phyloP scores from a whole-genome alignment of 2,888 invertebrate genomes.

The Ochropleura leucogaster region DNA sequence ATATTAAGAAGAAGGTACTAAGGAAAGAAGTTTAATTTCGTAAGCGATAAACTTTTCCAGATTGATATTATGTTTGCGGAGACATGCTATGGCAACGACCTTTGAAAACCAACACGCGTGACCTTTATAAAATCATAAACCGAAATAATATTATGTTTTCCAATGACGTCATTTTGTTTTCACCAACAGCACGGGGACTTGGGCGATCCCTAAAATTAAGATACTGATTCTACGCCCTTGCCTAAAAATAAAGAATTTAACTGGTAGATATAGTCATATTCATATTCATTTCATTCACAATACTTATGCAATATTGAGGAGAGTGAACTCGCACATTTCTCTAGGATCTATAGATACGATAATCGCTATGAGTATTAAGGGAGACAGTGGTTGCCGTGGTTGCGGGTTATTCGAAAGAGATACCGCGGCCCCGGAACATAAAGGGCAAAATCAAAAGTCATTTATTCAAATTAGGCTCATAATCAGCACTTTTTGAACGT shows the following conservation, averaged over 20 bases:
- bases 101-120: constrained; percentile 14
- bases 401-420: too few species aligned
- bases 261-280: not conserved
- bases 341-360: not conserved
- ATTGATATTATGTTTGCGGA: constrained; percentile 9
- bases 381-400: too few species aligned
- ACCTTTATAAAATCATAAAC: constrained; percentile 32
- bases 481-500: too few species aligned
- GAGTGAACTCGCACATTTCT: not conserved
- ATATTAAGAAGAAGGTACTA: not conserved
- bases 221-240: not conserved
- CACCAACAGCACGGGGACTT: constrained; percentile 2
- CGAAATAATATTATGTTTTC: constrained; percentile 16
- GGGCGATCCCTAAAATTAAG: not conserved
- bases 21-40: not conserved
- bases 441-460: too few species aligned
- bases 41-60: not conserved
- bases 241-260: not conserved
- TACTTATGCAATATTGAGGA: not conserved
- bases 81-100: constrained; percentile 20
- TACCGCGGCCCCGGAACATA: too few species aligned
- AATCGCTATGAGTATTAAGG: too few species aligned
- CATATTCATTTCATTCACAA: not conserved
- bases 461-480: too few species aligned
- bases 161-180: constrained; percentile 25